Conservation (phyloP, 2,888 invertebrate genomes). For the Pediacus dermestoides region DNA sequence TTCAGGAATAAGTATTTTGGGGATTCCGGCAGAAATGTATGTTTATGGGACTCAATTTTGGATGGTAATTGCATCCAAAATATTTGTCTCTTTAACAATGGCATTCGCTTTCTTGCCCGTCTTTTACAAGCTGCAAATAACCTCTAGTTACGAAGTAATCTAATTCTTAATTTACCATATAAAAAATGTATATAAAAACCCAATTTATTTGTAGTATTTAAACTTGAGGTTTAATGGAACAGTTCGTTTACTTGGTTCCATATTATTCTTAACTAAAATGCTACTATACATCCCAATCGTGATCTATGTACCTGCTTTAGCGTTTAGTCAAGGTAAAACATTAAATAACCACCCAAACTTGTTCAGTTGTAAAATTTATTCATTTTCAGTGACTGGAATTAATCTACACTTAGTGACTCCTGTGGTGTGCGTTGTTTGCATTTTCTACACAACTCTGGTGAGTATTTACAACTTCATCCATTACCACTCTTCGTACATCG, state of each 20-base stretch:
- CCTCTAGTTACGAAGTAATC: conserved; percentile 71
- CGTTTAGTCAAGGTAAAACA: conserved; percentile 71
- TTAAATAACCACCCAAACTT: conserved; percentile 13
- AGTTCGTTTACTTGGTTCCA: conserved; percentile 65
- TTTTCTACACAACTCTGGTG: conserved; percentile 87
- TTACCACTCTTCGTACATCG: conserved; percentile 25
- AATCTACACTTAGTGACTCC: conserved; percentile 75
- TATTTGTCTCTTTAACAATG: conserved; percentile 64
- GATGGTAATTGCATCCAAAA: conserved; percentile 63
- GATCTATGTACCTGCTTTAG: conserved; percentile 83
- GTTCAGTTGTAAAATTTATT: conserved; percentile 10
- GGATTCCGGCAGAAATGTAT: conserved; percentile 73
- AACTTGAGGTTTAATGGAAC: conserved; percentile 64
- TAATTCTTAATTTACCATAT: conserved; percentile 8
- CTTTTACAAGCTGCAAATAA: conserved; percentile 69
- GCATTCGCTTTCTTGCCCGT: conserved; percentile 67
- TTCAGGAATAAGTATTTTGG: conserved; percentile 69
- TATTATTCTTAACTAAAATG: conserved; percentile 71
- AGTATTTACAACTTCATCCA: conserved; percentile 42
- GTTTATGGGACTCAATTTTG: conserved; percentile 71
- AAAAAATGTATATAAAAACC: background rate
- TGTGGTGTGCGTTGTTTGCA: conserved; percentile 81
- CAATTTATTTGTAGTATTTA: conserved; percentile 60
- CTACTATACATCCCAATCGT: conserved; percentile 77
- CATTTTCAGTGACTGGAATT: conserved; percentile 72